phyloP scores from a whole-genome alignment of 1,140 invertebrate species.

The Aradophagus sp. region DNA sequence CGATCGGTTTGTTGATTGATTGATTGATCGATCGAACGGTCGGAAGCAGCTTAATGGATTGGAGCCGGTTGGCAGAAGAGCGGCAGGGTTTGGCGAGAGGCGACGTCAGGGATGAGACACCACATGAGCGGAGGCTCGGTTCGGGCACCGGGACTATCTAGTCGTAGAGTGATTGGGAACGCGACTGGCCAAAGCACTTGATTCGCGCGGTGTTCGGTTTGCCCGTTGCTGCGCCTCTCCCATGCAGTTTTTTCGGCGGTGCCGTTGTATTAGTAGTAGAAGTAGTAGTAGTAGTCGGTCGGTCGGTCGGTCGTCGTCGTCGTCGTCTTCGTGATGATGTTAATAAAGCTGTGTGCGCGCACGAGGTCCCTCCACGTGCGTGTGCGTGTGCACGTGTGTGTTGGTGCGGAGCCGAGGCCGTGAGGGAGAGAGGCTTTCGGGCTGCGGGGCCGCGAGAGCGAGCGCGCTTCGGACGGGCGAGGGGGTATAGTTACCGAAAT shows the following conservation, averaged over 20 bases:
- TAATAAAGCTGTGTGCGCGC: slow-evolving; percentile 54
- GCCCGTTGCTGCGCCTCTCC: slow-evolving; percentile 73
- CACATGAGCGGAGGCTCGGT: slow-evolving; percentile 56
- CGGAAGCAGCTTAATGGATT: slow-evolving; percentile 11
- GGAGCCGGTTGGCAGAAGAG: slow-evolving; percentile 17
- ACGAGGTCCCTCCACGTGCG: slow-evolving; percentile 42
- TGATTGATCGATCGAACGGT: not conserved
- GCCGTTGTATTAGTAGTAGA: slow-evolving; percentile 53
- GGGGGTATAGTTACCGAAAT: slow-evolving; percentile 75
- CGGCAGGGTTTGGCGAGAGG: slow-evolving; percentile 6
- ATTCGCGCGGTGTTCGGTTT: slow-evolving; percentile 74
- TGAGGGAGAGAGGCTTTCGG: slow-evolving; percentile 31
- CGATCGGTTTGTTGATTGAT: no score
- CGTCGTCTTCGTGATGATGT: slow-evolving; percentile 52
- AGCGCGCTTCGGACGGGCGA: slow-evolving; percentile 64
- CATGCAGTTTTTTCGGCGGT: slow-evolving; percentile 74
- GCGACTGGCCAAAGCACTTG: slow-evolving; percentile 76
- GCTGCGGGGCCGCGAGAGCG: slow-evolving; percentile 31
- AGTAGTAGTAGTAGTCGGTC: slow-evolving; percentile 57
- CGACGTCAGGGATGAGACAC: slow-evolving; percentile 50
- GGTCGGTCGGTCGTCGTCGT: slow-evolving; percentile 54
- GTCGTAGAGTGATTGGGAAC: slow-evolving; percentile 76
- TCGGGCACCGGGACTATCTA: slow-evolving; percentile 75
- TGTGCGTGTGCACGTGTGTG: slow-evolving; percentile 35
- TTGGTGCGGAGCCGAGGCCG: slow-evolving; percentile 18